These are phyloP conservation scores for Mylabris phalerata DNA, from an alignment of 1,140 invertebrate species.

Conservation along the genomic window DNA sequence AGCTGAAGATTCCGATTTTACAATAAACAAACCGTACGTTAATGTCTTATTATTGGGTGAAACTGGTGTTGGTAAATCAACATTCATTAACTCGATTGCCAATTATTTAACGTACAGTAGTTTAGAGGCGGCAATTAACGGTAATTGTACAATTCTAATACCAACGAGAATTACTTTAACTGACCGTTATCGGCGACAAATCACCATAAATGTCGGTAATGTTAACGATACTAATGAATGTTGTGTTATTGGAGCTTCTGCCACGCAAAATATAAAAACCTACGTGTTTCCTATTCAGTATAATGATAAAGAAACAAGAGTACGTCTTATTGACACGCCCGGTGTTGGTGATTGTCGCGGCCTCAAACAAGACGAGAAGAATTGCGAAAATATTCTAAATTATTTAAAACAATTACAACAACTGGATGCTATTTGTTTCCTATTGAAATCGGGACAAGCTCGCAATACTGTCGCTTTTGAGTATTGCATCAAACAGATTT, in stretches of 20 bases:
- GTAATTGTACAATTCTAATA: constrained; percentile 26
- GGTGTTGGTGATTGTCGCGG: constrained; percentile 34
- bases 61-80: constrained; percentile 39
- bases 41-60: constrained; percentile 37
- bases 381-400: constrained; percentile 34
- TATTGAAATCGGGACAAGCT: constrained; percentile 31
- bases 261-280: constrained; percentile 33
- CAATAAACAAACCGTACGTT: constrained; percentile 16
- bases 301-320: constrained; percentile 12
- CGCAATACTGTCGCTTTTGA: constrained; percentile 27
- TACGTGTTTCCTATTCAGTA: constrained; percentile 30
- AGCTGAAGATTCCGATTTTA: too few relatives aligned
- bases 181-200: constrained; percentile 19
- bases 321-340: constrained; percentile 35
- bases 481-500: constrained; percentile 33
- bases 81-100: constrained; percentile 35
- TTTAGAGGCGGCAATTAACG: constrained; percentile 24
- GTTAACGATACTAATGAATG: constrained; percentile 32
- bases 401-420: constrained; percentile 29
- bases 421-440: constrained; percentile 34
- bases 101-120: constrained; percentile 33
- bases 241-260: constrained; percentile 27
- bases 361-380: constrained; percentile 32
- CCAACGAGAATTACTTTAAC: constrained; percentile 28
- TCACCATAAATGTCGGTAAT: constrained; percentile 15